These are phyloP conservation scores for Brachyhypopomus occidentalis DNA, from an alignment of 2,113 vertebrate species.

Conservation along the genomic window DNA sequence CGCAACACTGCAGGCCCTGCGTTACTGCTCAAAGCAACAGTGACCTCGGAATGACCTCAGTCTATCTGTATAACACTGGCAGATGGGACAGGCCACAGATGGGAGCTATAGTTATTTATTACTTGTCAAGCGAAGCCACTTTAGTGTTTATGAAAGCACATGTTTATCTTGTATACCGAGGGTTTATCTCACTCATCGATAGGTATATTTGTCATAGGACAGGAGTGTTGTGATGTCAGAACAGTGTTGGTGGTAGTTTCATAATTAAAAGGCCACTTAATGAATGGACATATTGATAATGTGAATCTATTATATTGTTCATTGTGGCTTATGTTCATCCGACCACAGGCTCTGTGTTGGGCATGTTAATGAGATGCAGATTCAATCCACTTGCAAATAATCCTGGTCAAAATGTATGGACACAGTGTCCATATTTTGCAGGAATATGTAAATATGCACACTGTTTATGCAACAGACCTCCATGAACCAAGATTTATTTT, in stretches of 20 bases:
- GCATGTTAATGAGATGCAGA: not conserved
- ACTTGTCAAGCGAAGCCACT: not conserved
- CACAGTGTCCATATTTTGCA: not conserved
- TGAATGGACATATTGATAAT: no score
- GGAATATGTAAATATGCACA: not conserved
- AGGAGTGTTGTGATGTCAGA: not conserved
- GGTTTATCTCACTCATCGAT: not conserved
- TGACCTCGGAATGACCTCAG: not conserved
- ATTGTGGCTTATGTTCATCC: not conserved
- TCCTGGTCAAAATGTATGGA: not conserved
- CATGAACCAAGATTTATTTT: not conserved
- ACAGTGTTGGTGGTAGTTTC: not conserved
- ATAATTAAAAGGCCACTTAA: not conserved
- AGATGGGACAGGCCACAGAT: not conserved
- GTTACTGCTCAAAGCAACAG: slow-evolving; percentile 16
- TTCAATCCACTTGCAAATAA: not conserved
- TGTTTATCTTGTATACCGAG: not conserved
- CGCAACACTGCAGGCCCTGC: slow-evolving; percentile 14
- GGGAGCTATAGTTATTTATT: not conserved
- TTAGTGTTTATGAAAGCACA: not conserved
- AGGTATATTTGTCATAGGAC: not conserved
- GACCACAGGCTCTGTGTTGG: not conserved
- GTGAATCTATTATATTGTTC: no score
- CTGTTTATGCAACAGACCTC: not conserved
- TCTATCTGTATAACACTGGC: not conserved